Evolutionary conservation across 2,113 vertebrate genomes (phyloP), one percentile per base, ranked within the genome.

Genomic region (Uria lomvia): DNA sequence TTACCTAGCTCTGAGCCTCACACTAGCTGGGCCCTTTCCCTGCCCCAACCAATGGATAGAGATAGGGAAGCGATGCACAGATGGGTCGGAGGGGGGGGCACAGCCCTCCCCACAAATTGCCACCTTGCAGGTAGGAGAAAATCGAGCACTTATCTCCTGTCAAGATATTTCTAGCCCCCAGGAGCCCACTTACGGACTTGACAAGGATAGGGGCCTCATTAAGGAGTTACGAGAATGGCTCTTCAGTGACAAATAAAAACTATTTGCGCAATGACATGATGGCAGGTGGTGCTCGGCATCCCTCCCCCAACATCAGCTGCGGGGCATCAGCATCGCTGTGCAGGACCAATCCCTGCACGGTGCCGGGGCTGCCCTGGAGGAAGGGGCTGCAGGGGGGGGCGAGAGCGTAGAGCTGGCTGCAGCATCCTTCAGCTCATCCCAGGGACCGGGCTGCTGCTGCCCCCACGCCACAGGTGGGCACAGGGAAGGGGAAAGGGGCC

Each of bases 11-110:
- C 49, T 22, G 20, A 84, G 52, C 38, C 19, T 10, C 52, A 40
- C 1, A 0, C 32, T 49, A 24, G 15, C 19, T 15, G 0, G 6
- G 24, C 10, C 11, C 4, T 32, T 68, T 81, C 8, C 11, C 27
- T 45, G 29, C 9, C 24, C 38, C 60, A 78, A 50, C 7, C 4
- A 14, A 19, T 0, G 8, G 59, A 21, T 4, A 63, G 11, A 7
- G 13, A 67, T 50, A 6, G 15, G 2, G 14, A 7, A 90, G 20
- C 0, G 0, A 50, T 1, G 0, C 21, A 45, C 0, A 4, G 26
- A 32, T 21, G 24, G 24, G 42, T 13, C 40, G 10, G 40, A 6
- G 8, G 5, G 5, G 11, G 19, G 3, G 14, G 13, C 8, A 40
- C 2, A 21, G 42, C 15, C 18, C 34, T 84, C 38, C 3, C 9